Conservation (phyloP, 2,797 vertebrate species). For the Melanotaenia trifasciata region DNA sequence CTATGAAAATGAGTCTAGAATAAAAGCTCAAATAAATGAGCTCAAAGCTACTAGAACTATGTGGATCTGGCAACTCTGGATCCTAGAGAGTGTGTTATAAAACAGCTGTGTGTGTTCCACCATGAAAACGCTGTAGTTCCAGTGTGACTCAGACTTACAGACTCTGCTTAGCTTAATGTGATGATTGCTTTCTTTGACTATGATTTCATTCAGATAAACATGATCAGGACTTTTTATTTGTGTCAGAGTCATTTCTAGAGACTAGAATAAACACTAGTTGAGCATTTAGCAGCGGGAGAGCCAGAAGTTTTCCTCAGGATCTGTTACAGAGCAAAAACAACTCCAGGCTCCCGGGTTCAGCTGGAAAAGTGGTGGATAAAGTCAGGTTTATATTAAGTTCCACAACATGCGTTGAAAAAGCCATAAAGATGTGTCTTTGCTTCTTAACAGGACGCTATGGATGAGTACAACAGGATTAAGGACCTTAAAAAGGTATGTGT, state of each 20-base stretch:
- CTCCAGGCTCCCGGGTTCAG: no score
- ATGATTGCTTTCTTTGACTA: background rate
- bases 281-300: background rate
- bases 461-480: constrained; percentile 86
- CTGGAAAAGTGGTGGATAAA: background rate
- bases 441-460: constrained; percentile 80
- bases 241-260: background rate
- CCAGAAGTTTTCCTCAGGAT: no score
- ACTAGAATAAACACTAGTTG: background rate
- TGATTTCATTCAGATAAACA: background rate
- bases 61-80: background rate
- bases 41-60: background rate
- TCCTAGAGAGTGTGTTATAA: no score
- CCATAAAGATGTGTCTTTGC: background rate
- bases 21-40: background rate
- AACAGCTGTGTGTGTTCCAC: no score
- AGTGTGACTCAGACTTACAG: no score
- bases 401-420: no score
- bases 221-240: background rate
- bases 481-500: constrained; percentile 71
- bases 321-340: no score
- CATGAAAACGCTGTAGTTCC: no score
- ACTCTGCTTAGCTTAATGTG: background rate
- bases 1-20: background rate
- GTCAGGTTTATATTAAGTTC: background rate